phyloP scores from a whole-genome alignment of 2,888 invertebrate species.

The Dicyrtomina minuta region DNA sequence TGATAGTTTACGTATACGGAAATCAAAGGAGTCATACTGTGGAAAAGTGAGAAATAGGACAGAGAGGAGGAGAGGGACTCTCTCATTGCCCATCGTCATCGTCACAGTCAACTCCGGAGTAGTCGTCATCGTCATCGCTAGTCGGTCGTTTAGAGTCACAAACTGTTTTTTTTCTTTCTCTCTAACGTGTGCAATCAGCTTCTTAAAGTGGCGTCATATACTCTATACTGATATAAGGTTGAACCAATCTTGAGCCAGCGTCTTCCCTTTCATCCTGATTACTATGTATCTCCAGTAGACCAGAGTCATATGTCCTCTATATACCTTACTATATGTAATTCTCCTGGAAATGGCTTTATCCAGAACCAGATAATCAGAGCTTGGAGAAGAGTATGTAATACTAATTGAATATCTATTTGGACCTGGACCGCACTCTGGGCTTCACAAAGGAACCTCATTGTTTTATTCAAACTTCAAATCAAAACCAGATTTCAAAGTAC shows the following conservation, averaged over 20 bases:
- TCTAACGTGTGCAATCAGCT: conserved; percentile 11
- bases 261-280: conserved; percentile 2
- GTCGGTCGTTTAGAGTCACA: too few species aligned
- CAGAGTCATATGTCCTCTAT: not conserved
- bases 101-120: not conserved
- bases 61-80: not conserved
- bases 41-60: too few species aligned
- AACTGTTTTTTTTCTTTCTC: too few species aligned
- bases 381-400: too few species aligned
- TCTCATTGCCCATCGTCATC: conserved; percentile 5
- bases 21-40: too few species aligned
- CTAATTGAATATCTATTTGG: too few species aligned
- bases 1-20: too few species aligned
- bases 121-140: not conserved
- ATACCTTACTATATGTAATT: not conserved
- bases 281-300: not conserved
- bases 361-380: not conserved
- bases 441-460: too few species aligned
- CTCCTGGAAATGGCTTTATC: not conserved
- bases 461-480: too few species aligned
- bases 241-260: not conserved
- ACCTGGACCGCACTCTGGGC: too few species aligned
- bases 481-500: too few species aligned
- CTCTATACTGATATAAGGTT: not conserved
- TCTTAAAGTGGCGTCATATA: conserved; percentile 26